Evolutionary conservation across 2,888 invertebrate genomes (phyloP), one percentile per base, ranked within the genome.

Genomic region (Papilio protenor): DNA sequence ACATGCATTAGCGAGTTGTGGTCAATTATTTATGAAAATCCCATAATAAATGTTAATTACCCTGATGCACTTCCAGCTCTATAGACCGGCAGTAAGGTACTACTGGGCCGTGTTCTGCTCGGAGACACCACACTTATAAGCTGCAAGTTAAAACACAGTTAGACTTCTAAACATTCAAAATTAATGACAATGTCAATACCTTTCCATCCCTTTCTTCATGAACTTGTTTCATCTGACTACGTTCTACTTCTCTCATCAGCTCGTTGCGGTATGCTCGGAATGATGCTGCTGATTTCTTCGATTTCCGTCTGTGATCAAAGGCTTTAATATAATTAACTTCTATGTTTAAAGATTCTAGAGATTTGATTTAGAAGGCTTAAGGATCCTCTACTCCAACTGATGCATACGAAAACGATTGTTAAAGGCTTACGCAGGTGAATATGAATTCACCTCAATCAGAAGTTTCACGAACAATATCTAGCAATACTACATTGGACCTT

Each of bases 81-180:
- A 79, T 95, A 94, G 47, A 92, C 87, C 0, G 93, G 94, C 55
- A 94, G 80, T 3, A 94, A 80, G 1, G 91, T 93, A 75, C 94
- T 94, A 82, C 94, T 93, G 0, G 94, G 94, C 78, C 94, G 85
- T 0, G 94, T 94, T 77, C 92, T 90, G 79, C 93, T 93, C 6
- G 95, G 94, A 70, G 94, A 94, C 8, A 95, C 94, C 0, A 94
- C 95, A 81, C 94, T 94, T 79, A 95, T 92, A 59, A 95, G 82
- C 94, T 95, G 88, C 33, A 79, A 81, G 61, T 23, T 14, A 4
- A 61, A 23, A 6, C 5, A 27, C 16, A 27, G 14, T 61, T 59
- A 59, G 16, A 14, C 27, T 61, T 61, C 16, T 14, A 12, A 23
- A 23, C 11, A 40, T 11, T 66, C 8, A n/a, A 66, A 3, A 5